Evolutionary conservation across 2,888 invertebrate species (phyloP).

Genomic region (Aleiodes leptofemur): DNA sequence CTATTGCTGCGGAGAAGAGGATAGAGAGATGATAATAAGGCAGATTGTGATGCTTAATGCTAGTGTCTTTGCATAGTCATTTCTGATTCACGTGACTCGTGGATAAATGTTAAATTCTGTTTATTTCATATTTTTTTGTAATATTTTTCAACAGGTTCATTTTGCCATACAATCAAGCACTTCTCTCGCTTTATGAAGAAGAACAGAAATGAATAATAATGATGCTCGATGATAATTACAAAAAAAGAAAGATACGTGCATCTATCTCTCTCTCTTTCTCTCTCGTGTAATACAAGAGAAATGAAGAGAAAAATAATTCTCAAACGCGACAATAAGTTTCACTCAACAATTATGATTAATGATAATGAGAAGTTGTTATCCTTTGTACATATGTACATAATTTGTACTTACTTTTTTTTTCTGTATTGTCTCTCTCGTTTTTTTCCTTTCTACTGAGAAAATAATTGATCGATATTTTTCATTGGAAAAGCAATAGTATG

Average conservation of each 20-base stretch:
- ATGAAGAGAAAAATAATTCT: slow-evolving; percentile 37
- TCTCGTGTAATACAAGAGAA: slow-evolving; percentile 17
- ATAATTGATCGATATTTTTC: background rate
- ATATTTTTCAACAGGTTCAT: background rate
- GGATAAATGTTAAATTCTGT: slow-evolving; percentile 13
- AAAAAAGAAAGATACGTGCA: slow-evolving; percentile 48
- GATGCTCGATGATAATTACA: slow-evolving; percentile 31
- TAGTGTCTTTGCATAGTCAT: slow-evolving; percentile 20
- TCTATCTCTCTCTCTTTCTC: background rate
- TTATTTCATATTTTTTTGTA: slow-evolving; percentile 26
- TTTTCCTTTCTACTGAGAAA: slow-evolving; percentile 30
- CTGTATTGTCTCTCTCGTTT: slow-evolving; percentile 56
- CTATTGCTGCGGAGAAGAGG: background rate
- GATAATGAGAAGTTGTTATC: slow-evolving; percentile 69
- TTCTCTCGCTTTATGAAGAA: background rate
- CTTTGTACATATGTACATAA: slow-evolving; percentile 75
- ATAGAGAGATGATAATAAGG: slow-evolving; percentile 9
- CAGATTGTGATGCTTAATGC: slow-evolving; percentile 3
- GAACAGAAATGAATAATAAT: slow-evolving; percentile 20
- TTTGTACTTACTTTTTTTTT: slow-evolving; percentile 73
- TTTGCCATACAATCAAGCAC: slow-evolving; percentile 6
- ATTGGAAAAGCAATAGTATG: background rate
- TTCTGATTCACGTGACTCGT: slow-evolving; percentile 26
- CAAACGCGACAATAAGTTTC: slow-evolving; percentile 61
- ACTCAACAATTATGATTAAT: slow-evolving; percentile 64